Percentiles rank a stretch among this genome's conserved stretches.
Conservation (phyloP, 2,797 vertebrate genomes). For the Pipistrellus nathusii region DNA sequence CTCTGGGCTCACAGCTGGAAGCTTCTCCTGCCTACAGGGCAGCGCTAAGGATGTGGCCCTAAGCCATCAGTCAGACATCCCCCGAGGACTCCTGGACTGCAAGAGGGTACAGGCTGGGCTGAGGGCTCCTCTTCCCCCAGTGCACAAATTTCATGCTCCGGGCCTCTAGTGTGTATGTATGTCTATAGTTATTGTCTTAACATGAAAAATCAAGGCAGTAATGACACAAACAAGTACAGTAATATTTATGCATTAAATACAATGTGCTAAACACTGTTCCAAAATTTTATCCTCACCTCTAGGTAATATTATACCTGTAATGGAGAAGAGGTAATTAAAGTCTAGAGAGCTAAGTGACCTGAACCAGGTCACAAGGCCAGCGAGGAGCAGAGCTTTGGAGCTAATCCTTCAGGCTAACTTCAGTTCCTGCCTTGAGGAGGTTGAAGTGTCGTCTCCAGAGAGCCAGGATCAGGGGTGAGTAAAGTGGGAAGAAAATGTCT, state of each 20-base stretch:
- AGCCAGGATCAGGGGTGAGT: neutral
- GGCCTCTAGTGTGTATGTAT: too few relatives aligned
- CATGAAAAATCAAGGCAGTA: neutral
- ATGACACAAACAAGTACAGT: neutral
- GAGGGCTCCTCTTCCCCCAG: too few relatives aligned
- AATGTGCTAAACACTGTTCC: neutral
- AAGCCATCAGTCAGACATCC: too few relatives aligned
- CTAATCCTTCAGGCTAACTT: neutral
- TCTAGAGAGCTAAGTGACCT: neutral
- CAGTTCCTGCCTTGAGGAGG: neutral
- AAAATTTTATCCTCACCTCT: neutral
- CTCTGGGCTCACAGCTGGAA: too few relatives aligned
- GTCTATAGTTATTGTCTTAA: neutral
- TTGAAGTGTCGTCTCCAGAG: neutral
- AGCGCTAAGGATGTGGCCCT: too few relatives aligned
- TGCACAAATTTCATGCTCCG: too few relatives aligned
- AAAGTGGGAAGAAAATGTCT: neutral
- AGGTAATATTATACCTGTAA: neutral
- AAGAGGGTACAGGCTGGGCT: too few relatives aligned
- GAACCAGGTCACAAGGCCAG: neutral
- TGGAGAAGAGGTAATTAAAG: neutral
- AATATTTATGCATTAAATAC: neutral
- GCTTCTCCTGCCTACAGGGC: too few relatives aligned
- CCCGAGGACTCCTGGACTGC: too few relatives aligned
- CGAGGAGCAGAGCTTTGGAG: neutral